Evolutionary conservation across 2,797 vertebrate species (phyloP).

Genomic region (Uromys caudimaculatus): DNA sequence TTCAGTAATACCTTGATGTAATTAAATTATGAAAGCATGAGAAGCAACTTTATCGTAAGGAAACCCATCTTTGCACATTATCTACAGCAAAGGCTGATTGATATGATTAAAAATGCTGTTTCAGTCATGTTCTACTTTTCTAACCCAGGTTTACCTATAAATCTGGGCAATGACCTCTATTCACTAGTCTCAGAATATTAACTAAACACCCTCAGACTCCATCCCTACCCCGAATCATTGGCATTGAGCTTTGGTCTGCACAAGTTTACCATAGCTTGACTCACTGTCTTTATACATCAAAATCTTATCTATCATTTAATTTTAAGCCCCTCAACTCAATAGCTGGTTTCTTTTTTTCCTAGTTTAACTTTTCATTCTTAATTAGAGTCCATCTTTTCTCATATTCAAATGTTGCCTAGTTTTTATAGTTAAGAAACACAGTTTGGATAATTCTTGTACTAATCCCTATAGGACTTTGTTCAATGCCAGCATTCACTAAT

Average conservation of each 20-base stretch:
- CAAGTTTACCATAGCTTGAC: neutral
- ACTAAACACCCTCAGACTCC: neutral
- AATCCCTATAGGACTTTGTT: neutral
- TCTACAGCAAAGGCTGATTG: neutral
- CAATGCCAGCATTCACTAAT: neutral
- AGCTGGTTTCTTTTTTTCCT: neutral
- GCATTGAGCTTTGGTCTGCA: neutral
- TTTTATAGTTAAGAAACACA: neutral
- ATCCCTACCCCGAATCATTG: neutral
- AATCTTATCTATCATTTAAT: conserved; percentile 20
- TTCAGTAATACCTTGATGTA: neutral
- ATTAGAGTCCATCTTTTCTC: neutral
- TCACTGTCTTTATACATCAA: neutral
- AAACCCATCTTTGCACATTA: neutral
- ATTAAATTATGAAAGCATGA: neutral
- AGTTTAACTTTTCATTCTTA: neutral
- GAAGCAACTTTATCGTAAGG: neutral
- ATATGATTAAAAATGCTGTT: neutral
- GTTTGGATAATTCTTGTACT: conserved; percentile 8
- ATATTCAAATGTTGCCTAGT: neutral
- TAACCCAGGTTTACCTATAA: neutral
- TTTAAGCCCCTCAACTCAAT: neutral
- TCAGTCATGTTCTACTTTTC: neutral
- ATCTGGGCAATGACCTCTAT: neutral
- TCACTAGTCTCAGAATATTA: neutral